phyloP scores from a whole-genome alignment of 2,888 invertebrate species.

The Caenorhabditis japonica region DNA sequence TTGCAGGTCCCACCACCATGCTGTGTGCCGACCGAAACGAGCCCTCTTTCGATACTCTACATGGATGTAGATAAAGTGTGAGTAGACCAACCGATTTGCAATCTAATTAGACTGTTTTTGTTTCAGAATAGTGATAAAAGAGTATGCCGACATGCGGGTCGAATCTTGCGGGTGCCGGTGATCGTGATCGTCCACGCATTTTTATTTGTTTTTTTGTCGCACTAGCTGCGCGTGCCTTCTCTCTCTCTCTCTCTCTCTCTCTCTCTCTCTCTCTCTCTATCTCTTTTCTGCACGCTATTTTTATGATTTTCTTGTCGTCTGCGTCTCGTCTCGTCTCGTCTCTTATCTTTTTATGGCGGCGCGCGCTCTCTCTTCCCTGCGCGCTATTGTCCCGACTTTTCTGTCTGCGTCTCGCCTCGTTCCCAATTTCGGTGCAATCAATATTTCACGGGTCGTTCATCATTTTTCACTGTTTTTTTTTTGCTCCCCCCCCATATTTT shows the following conservation, averaged over 20 bases:
- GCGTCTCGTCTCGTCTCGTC: neutral
- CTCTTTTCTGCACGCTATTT: no score
- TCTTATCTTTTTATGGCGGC: neutral
- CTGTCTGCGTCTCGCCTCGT: no score
- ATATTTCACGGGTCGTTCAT: no score
- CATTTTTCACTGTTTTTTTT: slow-evolving; percentile 4
- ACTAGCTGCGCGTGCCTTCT: neutral
- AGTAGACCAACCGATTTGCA: neutral
- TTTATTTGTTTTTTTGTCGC: slow-evolving; percentile 8
- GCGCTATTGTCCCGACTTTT: no score
- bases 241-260: slow-evolving; percentile 16
- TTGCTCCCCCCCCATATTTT: slow-evolving; percentile 6
- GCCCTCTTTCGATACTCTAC: slow-evolving; percentile 95
- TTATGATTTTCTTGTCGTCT: no score
- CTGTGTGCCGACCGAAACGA: slow-evolving; percentile 95
- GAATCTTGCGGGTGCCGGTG: slow-evolving; percentile 90
- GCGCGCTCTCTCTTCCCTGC: no score
- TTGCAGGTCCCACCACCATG: slow-evolving; percentile 91
- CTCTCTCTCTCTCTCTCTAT: slow-evolving; percentile 11
- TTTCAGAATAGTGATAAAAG: slow-evolving; percentile 95
- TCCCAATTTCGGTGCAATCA: no score
- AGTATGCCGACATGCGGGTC: slow-evolving; percentile 96
- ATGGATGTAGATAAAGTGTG: slow-evolving; percentile 82
- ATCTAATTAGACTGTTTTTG: slow-evolving; percentile 81
- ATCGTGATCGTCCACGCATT: slow-evolving; percentile 21